Evolutionary conservation across 35 echinoderm and acorn worm genomes (phyloP).

Genomic region (Heliocidaris tuberculata): DNA sequence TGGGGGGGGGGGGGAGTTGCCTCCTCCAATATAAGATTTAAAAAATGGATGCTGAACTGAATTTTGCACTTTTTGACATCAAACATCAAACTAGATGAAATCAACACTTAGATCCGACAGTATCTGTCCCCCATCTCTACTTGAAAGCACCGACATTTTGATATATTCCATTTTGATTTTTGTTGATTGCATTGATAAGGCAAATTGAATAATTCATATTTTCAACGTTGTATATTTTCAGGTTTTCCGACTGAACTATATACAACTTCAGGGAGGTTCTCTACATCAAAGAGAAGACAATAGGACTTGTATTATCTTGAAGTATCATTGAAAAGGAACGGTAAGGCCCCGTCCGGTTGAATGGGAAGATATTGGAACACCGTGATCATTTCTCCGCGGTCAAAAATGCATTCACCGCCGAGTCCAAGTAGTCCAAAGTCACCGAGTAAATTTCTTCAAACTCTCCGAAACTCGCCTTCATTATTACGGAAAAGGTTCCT

Average conservation of each 20-base stretch:
- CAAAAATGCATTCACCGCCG: conserved; percentile 29
- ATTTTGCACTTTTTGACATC: too few species aligned
- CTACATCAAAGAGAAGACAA: neutral
- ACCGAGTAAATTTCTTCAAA: conserved; percentile 25
- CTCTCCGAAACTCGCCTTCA: conserved; percentile 27
- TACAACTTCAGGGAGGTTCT: neutral
- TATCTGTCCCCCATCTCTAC: too few species aligned
- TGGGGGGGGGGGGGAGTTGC: too few species aligned
- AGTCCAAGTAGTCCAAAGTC: conserved; percentile 23
- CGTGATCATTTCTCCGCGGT: neutral
- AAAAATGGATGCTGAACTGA: too few species aligned
- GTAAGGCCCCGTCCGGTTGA: neutral
- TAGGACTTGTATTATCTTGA: neutral
- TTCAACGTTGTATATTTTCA: neutral
- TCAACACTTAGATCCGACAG: too few species aligned
- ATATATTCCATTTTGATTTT: too few species aligned
- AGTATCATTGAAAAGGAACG: neutral
- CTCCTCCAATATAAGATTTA: too few species aligned
- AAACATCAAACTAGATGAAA: too few species aligned
- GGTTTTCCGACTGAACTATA: neutral
- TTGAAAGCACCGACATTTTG: too few species aligned
- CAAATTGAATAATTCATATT: neutral
- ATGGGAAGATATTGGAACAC: conserved; percentile 40
- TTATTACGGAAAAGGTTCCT: conserved; percentile 21
- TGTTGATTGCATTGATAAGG: neutral